Percentiles rank a stretch among this genome's conserved stretches.
Evolutionary conservation across 2,113 vertebrate genomes (phyloP).

Genomic region (Aptenodytes patagonicus): DNA sequence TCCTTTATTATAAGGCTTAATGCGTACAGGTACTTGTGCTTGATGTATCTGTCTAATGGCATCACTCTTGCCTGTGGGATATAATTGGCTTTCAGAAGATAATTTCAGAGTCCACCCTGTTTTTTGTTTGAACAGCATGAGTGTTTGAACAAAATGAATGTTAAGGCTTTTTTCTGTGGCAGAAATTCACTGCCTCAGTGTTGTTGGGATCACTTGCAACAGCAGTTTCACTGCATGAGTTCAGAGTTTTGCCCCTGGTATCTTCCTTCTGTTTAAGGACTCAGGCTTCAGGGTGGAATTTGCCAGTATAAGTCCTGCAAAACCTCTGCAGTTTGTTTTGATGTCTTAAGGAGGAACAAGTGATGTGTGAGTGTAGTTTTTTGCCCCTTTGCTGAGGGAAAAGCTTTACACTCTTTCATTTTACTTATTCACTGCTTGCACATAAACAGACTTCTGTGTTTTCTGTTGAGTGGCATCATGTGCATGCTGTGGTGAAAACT

Average conservation of each 20-base stretch:
- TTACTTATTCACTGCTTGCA: background rate
- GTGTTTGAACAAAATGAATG: conserved; percentile 12
- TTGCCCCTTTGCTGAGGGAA: background rate
- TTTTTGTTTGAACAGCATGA: conserved; percentile 38
- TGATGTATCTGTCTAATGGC: conserved; percentile 43
- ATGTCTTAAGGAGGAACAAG: background rate
- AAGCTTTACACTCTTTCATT: background rate
- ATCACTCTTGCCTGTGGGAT: conserved; percentile 54
- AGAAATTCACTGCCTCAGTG: background rate
- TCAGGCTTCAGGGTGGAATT: background rate
- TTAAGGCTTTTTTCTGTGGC: conserved; percentile 15
- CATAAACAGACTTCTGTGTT: background rate
- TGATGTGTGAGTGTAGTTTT: background rate
- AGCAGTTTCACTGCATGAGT: conserved; percentile 26
- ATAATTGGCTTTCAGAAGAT: conserved; percentile 52
- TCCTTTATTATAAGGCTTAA: conserved; percentile 43
- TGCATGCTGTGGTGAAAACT: background rate
- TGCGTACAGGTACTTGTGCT: conserved; percentile 21
- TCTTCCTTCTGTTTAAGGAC: background rate
- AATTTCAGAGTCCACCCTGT: conserved; percentile 46
- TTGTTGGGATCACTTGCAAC: background rate
- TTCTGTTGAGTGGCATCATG: conserved; percentile 26
- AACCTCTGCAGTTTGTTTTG: background rate
- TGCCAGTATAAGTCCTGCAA: background rate
- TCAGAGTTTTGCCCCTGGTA: conserved; percentile 3